Percentiles rank a stretch among this genome's conserved stretches.
phyloP scores from a whole-genome alignment of 2,113 vertebrate genomes.

The Cinclus cinclus region DNA sequence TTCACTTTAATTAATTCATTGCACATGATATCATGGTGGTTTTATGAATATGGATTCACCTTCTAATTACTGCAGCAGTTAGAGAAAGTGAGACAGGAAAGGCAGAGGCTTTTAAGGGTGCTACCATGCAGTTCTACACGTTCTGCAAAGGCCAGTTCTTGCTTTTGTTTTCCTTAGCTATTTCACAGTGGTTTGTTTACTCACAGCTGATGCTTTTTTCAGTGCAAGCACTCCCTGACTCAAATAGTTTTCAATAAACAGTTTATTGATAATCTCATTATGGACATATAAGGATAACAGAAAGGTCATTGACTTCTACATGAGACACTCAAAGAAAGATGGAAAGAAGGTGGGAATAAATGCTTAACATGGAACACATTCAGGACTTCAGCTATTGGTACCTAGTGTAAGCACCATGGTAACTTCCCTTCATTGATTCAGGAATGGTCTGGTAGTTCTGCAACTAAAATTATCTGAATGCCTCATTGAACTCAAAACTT shows the following conservation, averaged over 20 bases:
- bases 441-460: neutral
- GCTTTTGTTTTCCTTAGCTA: neutral
- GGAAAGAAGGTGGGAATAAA: neutral
- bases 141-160: neutral
- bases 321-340: neutral
- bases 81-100: neutral
- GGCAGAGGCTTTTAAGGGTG: constrained; percentile 16
- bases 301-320: neutral
- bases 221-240: neutral
- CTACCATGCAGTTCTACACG: neutral
- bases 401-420: neutral
- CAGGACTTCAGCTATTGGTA: neutral
- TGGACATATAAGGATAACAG: neutral
- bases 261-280: neutral
- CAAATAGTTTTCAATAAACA: neutral
- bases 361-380: neutral
- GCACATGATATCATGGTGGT: neutral
- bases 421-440: neutral
- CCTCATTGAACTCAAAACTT: neutral
- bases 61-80: constrained; percentile 18
- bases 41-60: constrained; percentile 56
- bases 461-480: neutral
- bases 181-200: neutral
- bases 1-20: constrained; percentile 47
- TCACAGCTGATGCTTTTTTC: neutral